Conservation (phyloP, 2,888 invertebrate genomes). For the Sylvicola cinctus region DNA sequence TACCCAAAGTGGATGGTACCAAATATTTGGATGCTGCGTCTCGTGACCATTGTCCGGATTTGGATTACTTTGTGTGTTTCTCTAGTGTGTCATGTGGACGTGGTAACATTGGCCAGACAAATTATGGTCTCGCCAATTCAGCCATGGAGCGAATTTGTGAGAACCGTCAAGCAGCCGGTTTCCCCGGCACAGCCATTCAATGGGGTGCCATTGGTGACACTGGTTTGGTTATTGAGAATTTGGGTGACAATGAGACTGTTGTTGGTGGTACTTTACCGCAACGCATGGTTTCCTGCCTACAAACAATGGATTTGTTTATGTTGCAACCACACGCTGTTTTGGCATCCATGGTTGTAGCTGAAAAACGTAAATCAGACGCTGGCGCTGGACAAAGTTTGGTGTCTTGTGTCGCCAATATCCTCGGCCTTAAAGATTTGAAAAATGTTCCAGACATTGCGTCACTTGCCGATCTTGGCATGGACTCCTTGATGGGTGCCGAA, state of each 20-base stretch:
- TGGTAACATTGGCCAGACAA: constrained; percentile 90
- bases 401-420: constrained; percentile 68
- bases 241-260: constrained; percentile 76
- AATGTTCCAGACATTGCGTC: constrained; percentile 55
- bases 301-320: constrained; percentile 73
- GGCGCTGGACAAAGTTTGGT: constrained; percentile 41
- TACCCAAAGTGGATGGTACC: constrained; percentile 74
- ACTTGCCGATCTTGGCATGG: constrained; percentile 90
- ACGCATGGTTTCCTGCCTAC: constrained; percentile 80
- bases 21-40: constrained; percentile 61
- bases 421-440: constrained; percentile 71
- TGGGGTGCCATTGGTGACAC: constrained; percentile 99
- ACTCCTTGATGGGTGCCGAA: constrained; percentile 97
- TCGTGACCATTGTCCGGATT: constrained; percentile 51
- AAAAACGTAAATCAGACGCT: constrained; percentile 45
- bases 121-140: constrained; percentile 94
- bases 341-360: constrained; percentile 71
- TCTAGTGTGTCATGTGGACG: constrained; percentile 93
- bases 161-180: constrained; percentile 56
- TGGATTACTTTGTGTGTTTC: constrained; percentile 89
- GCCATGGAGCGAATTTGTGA: constrained; percentile 93
- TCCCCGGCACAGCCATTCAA: constrained; percentile 82
- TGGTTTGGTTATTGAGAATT: constrained; percentile 73
- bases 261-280: constrained; percentile 94
- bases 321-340: constrained; percentile 70